Evolutionary conservation across 2,797 vertebrate genomes (phyloP), one percentile per base, ranked within the genome.

Genomic region (Podarcis lilfordi): DNA sequence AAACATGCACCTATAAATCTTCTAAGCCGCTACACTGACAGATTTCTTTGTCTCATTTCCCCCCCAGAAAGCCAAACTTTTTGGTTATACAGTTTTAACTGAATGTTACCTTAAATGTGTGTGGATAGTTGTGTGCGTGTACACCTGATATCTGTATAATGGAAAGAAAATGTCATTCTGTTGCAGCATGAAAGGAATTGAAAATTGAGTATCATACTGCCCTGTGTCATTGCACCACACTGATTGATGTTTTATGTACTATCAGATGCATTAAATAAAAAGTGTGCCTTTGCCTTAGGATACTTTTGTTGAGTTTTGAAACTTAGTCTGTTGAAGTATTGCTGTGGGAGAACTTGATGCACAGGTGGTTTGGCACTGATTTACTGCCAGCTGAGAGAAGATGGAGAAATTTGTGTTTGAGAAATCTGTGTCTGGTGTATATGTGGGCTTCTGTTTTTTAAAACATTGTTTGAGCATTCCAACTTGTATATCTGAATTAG

Each of bases 251-350:
- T 88, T 75, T 86, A 74, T 84, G 69, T 90, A 85, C 59, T 89
- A 69, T 80, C 75, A 91, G 79, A 88, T 88, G 55, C 40, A 66
- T 86, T 83, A 80, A 80, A 86, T 89, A 75, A 84, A 89, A 72
- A 43, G 59, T 91, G 69, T 84, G 43, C 59, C 45, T 86, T 80
- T 91, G 87, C 84, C 87, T 91, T 91, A 86, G 78, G 43, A 35
- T 80, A 75, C 10, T 84, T 86, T 59, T 75, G 71, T 19, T 86
- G 66, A 69, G 37, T 45, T 82, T 76, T 59, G 59, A 43, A 69
- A 59, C 64, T 13, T 17, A 77, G 10, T 25, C 75, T 25, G 61
- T 37, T 27, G 7, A 79, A 78, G 37, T 59, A n/a, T 72, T 79
- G 13, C 17, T 61, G 8, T 43, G 37, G 69, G 64, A 68, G 15